Evolutionary conservation across 1,140 invertebrate genomes (phyloP), one percentile per base, ranked within the genome.

Genomic region (Pinna nobilis): DNA sequence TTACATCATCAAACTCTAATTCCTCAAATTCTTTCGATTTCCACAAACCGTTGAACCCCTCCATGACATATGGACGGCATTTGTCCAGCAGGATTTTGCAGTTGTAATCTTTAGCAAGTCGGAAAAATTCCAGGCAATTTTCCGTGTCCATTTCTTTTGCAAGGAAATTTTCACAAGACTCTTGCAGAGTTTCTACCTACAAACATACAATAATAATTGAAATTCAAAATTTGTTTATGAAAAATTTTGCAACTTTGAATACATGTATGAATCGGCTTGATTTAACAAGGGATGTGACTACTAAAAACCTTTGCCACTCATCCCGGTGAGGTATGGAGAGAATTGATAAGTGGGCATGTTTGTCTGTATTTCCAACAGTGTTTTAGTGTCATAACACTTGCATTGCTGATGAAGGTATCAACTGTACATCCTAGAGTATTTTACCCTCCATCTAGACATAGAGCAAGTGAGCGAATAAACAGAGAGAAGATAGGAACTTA

Each of bases 121-220:
- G 69, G 25, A 70, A 75, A 15, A 75, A 32, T 20, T 49, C 66
- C 2, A 77, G 60, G 35, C 76, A 81, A 63, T 81, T 81, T 11
- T 77, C 70, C 15, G 67, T 67, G 13, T 70, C 64, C 23, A 81
- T 74, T n/a, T 79, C 73, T 7, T 77, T 70, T 35, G 51, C 61
- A 25, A 81, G 70, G 32, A 72, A 68, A 30, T 74, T 60, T 53
- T 74, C 80, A 64, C 80, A 81, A 50, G 66, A 49, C 2, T 76
- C 68, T 32, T 78, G 78, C 41, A 81, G 41, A 15, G 70, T 55
- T 15, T 74, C 32, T 4, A 63, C 59, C 59, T 63, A 59, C 2
- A 59, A 33, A 18, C 11, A 59, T 20, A 18, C 3, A 59, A 53
- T 25, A 20, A 35, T 35, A 13, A 59, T n/a, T 0, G 23, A n/a